Evolutionary conservation across 1,140 invertebrate genomes (phyloP).

Genomic region (Hyles euphorbiae): DNA sequence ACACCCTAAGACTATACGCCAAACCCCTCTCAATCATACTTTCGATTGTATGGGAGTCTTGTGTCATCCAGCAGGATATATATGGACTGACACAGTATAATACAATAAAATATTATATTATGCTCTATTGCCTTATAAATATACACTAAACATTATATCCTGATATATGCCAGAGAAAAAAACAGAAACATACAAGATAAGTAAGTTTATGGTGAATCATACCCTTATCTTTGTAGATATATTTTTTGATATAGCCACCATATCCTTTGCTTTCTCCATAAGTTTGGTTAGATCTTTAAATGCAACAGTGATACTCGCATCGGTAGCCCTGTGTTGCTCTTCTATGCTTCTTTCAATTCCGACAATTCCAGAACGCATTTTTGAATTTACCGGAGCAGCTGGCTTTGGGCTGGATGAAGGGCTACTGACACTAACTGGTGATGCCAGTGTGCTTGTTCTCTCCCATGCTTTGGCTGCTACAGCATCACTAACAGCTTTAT

Average conservation of each 20-base stretch:
- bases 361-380: slow-evolving; percentile 91
- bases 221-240: slow-evolving; percentile 96
- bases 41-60: too few species aligned
- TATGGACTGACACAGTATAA: too few species aligned
- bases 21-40: too few species aligned
- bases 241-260: slow-evolving; percentile 94
- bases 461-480: slow-evolving; percentile 81
- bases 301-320: slow-evolving; percentile 92
- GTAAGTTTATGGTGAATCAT: slow-evolving; percentile 30
- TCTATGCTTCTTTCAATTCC: slow-evolving; percentile 96
- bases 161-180: slow-evolving; percentile 1
- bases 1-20: too few species aligned
- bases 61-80: too few species aligned
- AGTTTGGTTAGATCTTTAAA: slow-evolving; percentile 97
- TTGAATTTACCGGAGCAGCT: slow-evolving; percentile 73
- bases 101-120: too few species aligned
- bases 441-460: slow-evolving; percentile 35
- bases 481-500: slow-evolving; percentile 78
- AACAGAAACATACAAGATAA: slow-evolving; percentile 1
- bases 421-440: slow-evolving; percentile 34
- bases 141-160: too few species aligned
- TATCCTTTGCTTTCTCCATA: slow-evolving; percentile 98
- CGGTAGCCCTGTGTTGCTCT: slow-evolving; percentile 92
- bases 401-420: slow-evolving; percentile 37
- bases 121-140: too few species aligned